Base-by-base conservation (phyloP, 2,888 invertebrate genomes). In the Polydrusus tereticollis region DNA sequence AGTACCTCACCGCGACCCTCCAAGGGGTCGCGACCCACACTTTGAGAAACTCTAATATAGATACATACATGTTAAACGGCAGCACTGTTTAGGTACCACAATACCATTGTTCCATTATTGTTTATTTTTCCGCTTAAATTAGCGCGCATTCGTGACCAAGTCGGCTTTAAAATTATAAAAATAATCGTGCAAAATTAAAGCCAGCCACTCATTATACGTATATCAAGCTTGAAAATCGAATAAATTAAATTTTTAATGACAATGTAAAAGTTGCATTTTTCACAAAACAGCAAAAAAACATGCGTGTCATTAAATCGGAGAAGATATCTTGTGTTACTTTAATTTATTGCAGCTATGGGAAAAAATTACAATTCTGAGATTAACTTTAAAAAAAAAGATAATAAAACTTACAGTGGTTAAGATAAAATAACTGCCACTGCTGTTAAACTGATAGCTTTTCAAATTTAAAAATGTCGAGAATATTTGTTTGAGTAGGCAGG, bases 151-250 rank as follows among this genome's bases (percentile, higher is more conserved):
- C 45, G 45, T 45, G 45, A 45, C 12, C 45, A 45, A 18, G 20
- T 45, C 3, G 8, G 16, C 41, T 41, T 16, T 16, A n/a, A 14
- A 14, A 14, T n/a, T 41, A 41, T 41, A 41, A 41, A 41, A 41
- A 41, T 41, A 16, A 41, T 41, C 41, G 16, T 41, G 41, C 41
- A 16, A 16, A 20, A 21, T 45, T 45, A 45, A 55, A 52, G 26
- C 38, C 65, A 64, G 20, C 23, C 47, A 63, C 29, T 63, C 33
- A 63, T 65, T 65, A 52, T 55, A 23, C 21, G 10, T 16, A 36
- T 65, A 65, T 65, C 65, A 38, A 12, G 52, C 38, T 55, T 38
- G 26, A 55, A 52, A 65, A 65, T 65, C 65, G 52, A 29, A 65
- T 55, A 55, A 52, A 33, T 36, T 55, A 8, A 41, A 23, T n/a